phyloP scores from a whole-genome alignment of 1,140 invertebrate genomes.

The Ostrea edulis region DNA sequence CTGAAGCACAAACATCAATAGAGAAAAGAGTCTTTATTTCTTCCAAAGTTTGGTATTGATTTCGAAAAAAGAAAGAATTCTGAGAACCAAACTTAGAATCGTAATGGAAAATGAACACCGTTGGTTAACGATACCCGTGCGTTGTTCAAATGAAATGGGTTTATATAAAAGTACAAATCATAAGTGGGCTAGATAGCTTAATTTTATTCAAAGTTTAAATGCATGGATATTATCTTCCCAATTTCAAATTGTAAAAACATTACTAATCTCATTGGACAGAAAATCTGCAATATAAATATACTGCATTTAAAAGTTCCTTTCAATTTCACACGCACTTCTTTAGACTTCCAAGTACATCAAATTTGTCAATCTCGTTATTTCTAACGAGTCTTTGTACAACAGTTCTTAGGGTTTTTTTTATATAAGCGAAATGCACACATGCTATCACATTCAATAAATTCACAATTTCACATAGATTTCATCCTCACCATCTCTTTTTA shows the following conservation, averaged over 20 bases:
- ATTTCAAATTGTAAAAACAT: not conserved
- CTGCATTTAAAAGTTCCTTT: not conserved
- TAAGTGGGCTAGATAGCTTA: not conserved
- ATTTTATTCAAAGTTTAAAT: conserved; percentile 18
- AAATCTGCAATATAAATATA: conserved; percentile 21
- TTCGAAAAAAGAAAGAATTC: not conserved
- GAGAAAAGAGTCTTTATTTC: not conserved
- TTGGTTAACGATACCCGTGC: not conserved
- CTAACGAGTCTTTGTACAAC: not conserved
- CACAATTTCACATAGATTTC: not conserved
- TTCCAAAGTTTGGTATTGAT: not conserved
- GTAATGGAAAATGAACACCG: too few species aligned
- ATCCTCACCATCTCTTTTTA: not conserved
- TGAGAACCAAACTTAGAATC: too few species aligned
- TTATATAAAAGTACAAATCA: not conserved
- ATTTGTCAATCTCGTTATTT: not conserved
- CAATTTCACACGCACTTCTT: conserved; percentile 8
- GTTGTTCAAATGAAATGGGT: not conserved
- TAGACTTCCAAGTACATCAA: not conserved
- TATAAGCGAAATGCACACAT: not conserved
- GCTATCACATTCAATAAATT: not conserved
- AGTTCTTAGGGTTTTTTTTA: not conserved
- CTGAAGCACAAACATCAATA: not conserved
- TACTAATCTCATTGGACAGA: not conserved
- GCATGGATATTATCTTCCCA: conserved; percentile 7